Percentiles rank a stretch among this genome's conserved stretches.
These are phyloP conservation scores for Leucophenga maculata DNA, from an alignment of 2,888 invertebrate genomes.

Conservation along the genomic window DNA sequence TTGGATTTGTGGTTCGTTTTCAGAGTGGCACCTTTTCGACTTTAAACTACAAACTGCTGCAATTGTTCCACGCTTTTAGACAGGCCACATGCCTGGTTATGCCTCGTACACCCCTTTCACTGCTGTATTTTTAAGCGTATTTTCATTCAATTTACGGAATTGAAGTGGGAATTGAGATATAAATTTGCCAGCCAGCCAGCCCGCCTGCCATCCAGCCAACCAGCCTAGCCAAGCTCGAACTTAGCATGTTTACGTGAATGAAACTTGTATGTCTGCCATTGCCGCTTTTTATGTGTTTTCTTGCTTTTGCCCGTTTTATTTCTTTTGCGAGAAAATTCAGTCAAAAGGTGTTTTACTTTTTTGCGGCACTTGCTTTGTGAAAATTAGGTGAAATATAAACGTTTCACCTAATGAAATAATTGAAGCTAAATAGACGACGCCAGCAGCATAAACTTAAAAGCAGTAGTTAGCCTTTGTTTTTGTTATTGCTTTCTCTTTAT, in stretches of 20 bases:
- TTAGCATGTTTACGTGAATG: background rate
- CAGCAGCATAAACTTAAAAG: background rate
- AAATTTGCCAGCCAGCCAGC: constrained; percentile 53
- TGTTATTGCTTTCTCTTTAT: no score
- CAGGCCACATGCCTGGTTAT: constrained; percentile 9
- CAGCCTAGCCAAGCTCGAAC: background rate
- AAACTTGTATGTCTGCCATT: background rate
- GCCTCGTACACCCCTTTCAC: constrained; percentile 37
- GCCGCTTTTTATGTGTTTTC: background rate
- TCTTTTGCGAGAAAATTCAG: background rate
- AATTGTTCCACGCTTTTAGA: no score
- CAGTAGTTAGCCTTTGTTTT: background rate
- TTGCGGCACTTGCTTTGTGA: constrained; percentile 7
- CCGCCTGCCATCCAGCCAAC: constrained; percentile 33
- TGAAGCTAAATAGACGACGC: constrained; percentile 41
- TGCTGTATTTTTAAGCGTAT: constrained; percentile 66
- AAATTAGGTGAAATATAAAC: constrained; percentile 65
- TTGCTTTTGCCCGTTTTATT: constrained; percentile 24
- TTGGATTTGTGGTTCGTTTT: background rate
- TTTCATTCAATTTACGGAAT: constrained; percentile 71
- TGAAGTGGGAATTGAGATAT: constrained; percentile 71
- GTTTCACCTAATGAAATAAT: constrained; percentile 65
- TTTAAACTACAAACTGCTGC: no score
- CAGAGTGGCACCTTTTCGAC: background rate
- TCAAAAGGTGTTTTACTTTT: background rate